Conservation (phyloP, 2,888 invertebrate species). For the Andricus curvator region DNA sequence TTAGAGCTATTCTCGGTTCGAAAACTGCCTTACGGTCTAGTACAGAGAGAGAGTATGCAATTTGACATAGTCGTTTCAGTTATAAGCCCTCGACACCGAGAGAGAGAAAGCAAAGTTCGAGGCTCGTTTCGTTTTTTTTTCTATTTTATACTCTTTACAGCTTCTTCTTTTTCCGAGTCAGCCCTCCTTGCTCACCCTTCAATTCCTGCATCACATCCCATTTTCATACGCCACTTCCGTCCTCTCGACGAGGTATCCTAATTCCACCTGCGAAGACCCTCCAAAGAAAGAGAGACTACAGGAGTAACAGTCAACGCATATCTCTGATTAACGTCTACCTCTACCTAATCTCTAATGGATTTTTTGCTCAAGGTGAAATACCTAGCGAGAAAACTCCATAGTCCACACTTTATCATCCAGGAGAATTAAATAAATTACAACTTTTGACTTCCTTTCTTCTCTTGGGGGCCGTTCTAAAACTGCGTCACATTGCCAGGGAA, state of each 20-base stretch:
- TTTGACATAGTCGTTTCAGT: slow-evolving; percentile 41
- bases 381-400: neutral
- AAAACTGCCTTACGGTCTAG: slow-evolving; percentile 19
- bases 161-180: slow-evolving; percentile 30
- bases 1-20: slow-evolving; percentile 13
- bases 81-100: slow-evolving; percentile 36
- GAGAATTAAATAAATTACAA: neutral
- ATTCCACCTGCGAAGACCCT: slow-evolving; percentile 33
- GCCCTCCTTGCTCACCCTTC: slow-evolving; percentile 31
- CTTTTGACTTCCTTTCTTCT: no score
- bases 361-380: slow-evolving; percentile 1
- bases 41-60: slow-evolving; percentile 20
- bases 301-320: slow-evolving; percentile 3
- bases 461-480: no score
- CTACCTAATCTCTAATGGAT: slow-evolving; percentile 21
- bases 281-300: slow-evolving; percentile 14
- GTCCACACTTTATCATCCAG: neutral
- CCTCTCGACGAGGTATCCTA: slow-evolving; percentile 34
- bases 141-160: slow-evolving; percentile 37
- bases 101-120: slow-evolving; percentile 35
- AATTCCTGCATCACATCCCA: slow-evolving; percentile 33
- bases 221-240: slow-evolving; percentile 39
- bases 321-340: neutral
- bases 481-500: no score
- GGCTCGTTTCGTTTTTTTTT: slow-evolving; percentile 22